phyloP scores from a whole-genome alignment of 2,888 invertebrate species.

The Tortricodes alternella region DNA sequence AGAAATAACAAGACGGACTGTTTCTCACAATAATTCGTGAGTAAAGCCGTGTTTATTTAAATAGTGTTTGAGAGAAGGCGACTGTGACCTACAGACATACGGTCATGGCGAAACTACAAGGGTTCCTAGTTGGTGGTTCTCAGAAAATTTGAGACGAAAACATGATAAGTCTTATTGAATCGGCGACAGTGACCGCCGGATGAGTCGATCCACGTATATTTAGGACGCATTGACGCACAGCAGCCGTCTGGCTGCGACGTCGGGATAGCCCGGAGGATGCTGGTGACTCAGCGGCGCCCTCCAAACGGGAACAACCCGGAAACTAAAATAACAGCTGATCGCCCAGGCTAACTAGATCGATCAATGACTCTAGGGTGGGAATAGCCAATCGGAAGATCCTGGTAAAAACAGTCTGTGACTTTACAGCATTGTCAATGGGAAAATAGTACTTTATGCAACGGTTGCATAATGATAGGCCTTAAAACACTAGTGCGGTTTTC shows the following conservation, averaged over 20 bases:
- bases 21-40: no score
- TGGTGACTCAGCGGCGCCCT: constrained; percentile 24
- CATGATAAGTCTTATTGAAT: not conserved
- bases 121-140: no score
- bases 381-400: constrained; percentile 12
- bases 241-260: constrained; percentile 26
- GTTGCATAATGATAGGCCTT: no score
- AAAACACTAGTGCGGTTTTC: no score
- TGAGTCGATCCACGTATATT: constrained; percentile 43
- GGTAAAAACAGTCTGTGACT: no score
- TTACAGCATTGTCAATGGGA: no score
- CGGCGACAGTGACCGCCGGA: constrained; percentile 17
- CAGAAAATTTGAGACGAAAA: not conserved
- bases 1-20: no score
- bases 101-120: no score
- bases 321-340: constrained; percentile 27
- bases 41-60: no score
- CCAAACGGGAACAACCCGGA: constrained; percentile 4
- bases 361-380: constrained; percentile 12
- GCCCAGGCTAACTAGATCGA: constrained; percentile 16
- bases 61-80: no score
- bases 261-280: constrained; percentile 48
- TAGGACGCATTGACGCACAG: constrained; percentile 57
- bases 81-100: no score
- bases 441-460: no score